Evolutionary conservation across 2,888 invertebrate genomes (phyloP).

Genomic region (Drosophila quasianomalipes): DNA sequence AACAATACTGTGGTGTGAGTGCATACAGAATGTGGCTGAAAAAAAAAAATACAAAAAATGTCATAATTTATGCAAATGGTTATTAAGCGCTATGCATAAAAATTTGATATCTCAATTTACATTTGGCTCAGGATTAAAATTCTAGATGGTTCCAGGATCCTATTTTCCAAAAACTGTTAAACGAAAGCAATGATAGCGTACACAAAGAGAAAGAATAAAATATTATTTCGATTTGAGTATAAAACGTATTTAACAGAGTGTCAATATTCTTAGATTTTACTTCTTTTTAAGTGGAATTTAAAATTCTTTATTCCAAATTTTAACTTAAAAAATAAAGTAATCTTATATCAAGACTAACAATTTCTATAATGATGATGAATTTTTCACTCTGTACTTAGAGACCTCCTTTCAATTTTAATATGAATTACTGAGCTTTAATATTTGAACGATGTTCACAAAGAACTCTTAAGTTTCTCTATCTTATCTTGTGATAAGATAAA

Average conservation of each 20-base stretch:
- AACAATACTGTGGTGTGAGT: conserved; percentile 56
- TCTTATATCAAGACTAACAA: background rate
- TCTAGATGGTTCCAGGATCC: background rate
- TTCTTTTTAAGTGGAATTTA: background rate
- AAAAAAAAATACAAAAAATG: conserved; percentile 21
- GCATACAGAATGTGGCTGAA: conserved; percentile 45
- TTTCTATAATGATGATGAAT: background rate
- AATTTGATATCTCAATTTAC: conserved; percentile 58
- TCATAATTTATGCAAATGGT: conserved; percentile 67
- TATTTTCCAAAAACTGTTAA: background rate
- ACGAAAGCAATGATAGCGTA: background rate
- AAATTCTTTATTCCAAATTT: background rate
- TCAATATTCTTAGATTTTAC: background rate
- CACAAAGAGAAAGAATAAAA: background rate
- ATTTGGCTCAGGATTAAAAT: conserved; percentile 30
- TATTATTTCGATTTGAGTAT: background rate
- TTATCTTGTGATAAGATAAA: conserved; percentile 47
- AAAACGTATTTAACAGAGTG: background rate
- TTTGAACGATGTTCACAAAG: conserved; percentile 1
- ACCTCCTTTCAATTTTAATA: conserved; percentile 7
- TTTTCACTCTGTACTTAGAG: background rate
- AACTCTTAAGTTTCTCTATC: conserved; percentile 26
- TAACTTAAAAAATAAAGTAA: background rate
- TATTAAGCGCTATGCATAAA: conserved; percentile 36
- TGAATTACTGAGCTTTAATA: conserved; percentile 17